Conservation (phyloP, 2,113 vertebrate species). For the Willisornis vidua region DNA sequence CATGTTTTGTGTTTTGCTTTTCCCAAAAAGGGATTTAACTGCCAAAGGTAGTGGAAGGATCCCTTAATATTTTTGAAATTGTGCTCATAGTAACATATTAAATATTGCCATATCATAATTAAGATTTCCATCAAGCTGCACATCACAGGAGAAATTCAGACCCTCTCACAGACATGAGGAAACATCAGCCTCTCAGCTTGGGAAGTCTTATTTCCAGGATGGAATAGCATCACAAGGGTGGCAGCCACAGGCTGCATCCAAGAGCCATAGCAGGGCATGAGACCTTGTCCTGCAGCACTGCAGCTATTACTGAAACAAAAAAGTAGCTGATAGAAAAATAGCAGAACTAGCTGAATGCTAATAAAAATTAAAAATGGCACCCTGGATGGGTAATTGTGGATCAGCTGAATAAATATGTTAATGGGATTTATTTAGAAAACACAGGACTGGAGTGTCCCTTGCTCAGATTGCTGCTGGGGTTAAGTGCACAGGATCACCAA, state of each 20-base stretch:
- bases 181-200: not conserved
- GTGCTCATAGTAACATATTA: not conserved
- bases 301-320: not conserved
- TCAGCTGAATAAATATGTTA: not conserved
- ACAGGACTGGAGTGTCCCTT: too few species aligned
- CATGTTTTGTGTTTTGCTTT: not conserved
- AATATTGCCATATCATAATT: not conserved
- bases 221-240: not conserved
- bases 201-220: not conserved
- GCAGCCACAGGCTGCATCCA: not conserved
- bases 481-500: not conserved
- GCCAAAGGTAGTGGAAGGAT: not conserved
- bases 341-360: not conserved
- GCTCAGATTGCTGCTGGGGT: not conserved
- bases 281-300: not conserved
- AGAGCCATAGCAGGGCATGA: not conserved
- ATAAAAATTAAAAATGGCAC: not conserved
- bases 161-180: not conserved
- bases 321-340: not conserved
- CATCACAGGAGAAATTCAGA: not conserved
- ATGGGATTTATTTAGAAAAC: not conserved
- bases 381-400: not conserved
- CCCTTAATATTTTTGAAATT: not conserved
- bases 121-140: not conserved
- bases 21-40: not conserved